Percentiles rank a stretch among this genome's conserved stretches.
Conservation (phyloP, 2,797 vertebrate genomes). For the Manis javanica region DNA sequence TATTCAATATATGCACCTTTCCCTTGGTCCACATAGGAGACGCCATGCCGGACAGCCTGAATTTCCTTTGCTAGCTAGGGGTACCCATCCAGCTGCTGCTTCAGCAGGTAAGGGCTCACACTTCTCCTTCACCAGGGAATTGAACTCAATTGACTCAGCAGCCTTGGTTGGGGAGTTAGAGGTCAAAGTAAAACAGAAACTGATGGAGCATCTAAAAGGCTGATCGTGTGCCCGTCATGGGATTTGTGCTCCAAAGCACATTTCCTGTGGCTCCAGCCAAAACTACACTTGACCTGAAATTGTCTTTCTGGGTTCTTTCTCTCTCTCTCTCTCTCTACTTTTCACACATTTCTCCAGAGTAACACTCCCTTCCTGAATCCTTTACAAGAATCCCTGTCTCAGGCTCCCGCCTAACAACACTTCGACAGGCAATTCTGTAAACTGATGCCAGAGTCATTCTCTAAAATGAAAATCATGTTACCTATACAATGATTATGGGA, state of each 20-base stretch:
- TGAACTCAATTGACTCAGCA: background rate
- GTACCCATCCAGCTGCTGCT: background rate
- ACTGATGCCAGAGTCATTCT: background rate
- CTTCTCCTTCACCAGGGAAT: background rate
- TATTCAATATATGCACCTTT: background rate
- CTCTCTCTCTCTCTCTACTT: background rate
- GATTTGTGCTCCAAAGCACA: background rate
- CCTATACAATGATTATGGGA: background rate
- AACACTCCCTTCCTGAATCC: background rate
- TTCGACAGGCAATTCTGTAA: background rate
- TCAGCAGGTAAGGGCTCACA: background rate
- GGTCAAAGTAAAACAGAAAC: background rate
- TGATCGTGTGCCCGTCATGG: background rate
- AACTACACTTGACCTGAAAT: background rate
- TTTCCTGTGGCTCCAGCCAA: background rate
- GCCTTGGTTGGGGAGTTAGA: background rate
- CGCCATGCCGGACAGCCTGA: rapidly evolving
- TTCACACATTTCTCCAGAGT: background rate
- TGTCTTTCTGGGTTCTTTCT: background rate
- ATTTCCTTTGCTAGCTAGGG: background rate
- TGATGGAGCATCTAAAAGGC: background rate
- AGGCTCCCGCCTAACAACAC: background rate
- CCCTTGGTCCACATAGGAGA: too few species aligned
- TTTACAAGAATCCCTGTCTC: background rate
- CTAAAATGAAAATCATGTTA: background rate